Base-by-base conservation (phyloP, 2,797 vertebrate genomes). In the Silurus lanzhouensis region DNA sequence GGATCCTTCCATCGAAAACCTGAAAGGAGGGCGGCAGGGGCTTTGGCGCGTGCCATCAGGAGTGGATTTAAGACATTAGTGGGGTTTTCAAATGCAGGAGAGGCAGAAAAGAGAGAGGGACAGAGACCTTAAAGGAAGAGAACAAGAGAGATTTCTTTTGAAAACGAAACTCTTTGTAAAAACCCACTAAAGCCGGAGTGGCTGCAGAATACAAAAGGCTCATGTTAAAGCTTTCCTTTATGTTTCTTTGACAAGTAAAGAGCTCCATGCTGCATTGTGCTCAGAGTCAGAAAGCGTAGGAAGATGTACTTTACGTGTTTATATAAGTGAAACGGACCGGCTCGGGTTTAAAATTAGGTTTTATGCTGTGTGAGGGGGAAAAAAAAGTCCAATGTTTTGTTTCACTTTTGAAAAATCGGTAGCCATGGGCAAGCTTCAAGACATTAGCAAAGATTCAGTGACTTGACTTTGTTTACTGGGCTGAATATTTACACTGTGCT, bases 1-100 rank as follows among this genome's bases (percentile, higher is more conserved):
- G 88, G 91, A 93, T 95, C 92, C 88, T 90, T 93, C 92, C 87
- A 89, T 90, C 91, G 10, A 9, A 52, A 94, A 95, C 95, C 94
- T 93, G 86, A 82, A 87, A 92, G 92, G 91, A 85, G 90, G 87
- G 89, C 90, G 55, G 90, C 89, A 90, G 87, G 87, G 91, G 92
- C 92, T 83, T 14, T 10, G 13, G 89, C 89, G 91, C 89, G 82
- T 81, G 87, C 86, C 88, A 88, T 91, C 90, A 91, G 87, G 90
- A 93, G 92, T 93, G 91, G 93, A 94, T 94, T 92, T 93, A 87
- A 89, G 76, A 86, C 82, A 83, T 79, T 86, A 83, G 74, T 58
- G 88, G 89, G 86, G 85, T 92, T 92, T 86, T 90, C 10, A 88
- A 89, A 91, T 89, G 90, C 79, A 38, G 38, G 71, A 58, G 71